Evolutionary conservation across 1,140 invertebrate genomes (phyloP).

Genomic region (Sesamia nonagrioides): DNA sequence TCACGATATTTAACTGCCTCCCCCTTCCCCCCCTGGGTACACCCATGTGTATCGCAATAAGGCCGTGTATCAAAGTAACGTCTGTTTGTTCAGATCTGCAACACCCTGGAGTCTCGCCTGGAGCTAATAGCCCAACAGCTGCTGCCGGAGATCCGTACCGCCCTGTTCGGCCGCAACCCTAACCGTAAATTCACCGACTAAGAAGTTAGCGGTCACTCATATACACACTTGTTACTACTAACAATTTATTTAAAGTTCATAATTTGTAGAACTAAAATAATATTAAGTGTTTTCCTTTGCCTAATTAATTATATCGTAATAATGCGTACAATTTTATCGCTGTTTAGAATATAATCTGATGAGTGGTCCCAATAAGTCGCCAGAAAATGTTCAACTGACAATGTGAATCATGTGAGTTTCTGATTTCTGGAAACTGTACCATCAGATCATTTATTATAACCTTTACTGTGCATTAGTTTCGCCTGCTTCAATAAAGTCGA

Average conservation of each 20-base stretch:
- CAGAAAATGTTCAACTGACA: constrained; percentile 69
- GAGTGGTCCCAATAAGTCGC: constrained; percentile 70
- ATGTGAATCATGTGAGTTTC: constrained; percentile 77
- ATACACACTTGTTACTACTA: constrained; percentile 74
- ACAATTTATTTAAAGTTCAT: constrained; percentile 78
- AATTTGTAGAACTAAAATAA: constrained; percentile 79
- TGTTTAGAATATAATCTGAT: constrained; percentile 74
- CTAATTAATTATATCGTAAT: constrained; percentile 83
- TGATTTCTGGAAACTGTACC: constrained; percentile 64
- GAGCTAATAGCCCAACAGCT: constrained; percentile 98
- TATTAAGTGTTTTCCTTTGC: constrained; percentile 85
- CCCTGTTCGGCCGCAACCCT: constrained; percentile 97
- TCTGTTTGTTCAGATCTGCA: constrained; percentile 91
- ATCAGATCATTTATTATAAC: constrained; percentile 52
- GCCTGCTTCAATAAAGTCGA: constrained; percentile 61
- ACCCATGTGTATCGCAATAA: too few species aligned
- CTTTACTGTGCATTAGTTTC: constrained; percentile 80
- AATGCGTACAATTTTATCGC: constrained; percentile 84
- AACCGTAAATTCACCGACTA: constrained; percentile 99
- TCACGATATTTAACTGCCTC: too few species aligned
- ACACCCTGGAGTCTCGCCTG: constrained; percentile 97
- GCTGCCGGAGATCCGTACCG: constrained; percentile 97
- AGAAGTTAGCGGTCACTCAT: constrained; percentile 67
- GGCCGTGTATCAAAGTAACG: neutral
- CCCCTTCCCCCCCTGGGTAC: too few species aligned